Evolutionary conservation across 2,797 vertebrate genomes (phyloP), one percentile per base, ranked within the genome.

Genomic region (Mico argentatus): DNA sequence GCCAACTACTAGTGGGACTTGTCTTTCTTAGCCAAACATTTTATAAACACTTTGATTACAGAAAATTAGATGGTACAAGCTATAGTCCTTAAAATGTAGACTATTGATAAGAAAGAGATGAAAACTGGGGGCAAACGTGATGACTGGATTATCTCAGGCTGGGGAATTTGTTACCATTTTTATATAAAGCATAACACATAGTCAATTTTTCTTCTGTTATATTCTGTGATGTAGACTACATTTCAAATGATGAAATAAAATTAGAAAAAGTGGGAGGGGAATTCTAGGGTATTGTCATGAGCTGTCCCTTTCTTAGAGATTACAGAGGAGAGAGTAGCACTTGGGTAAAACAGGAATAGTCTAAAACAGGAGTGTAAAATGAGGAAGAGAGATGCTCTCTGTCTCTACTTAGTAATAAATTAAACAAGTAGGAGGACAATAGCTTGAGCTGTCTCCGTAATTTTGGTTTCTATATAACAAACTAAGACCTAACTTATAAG

Each of bases 21-120:
- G 5, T 44, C 33, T 9, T 76, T 76, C 92, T 70, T 76, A 82
- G 12, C 41, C 36, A 86, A 92, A 46, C 9, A 48, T 72, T 22
- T 81, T 50, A 81, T 79, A 79, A 88, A 84, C 50, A 79, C 11
- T 52, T 87, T 41, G 73, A 90, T 92, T 94, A 89, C 26, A 90
- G 19, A 89, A 82, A 92, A 59, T 13, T 81, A 44, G 44, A 39
- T 86, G 14, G 4, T 72, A 30, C 7, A 61, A 94, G 19, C 11
- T 81, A 64, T 50, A 72, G 8, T 48, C 10, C 57, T 39, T 88
- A 83, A 83, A 33, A 64, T 70, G 59, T 93, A n/a, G 20, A 91
- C 73, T 48, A 86, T 20, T 76, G 33, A 44, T 67, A 11, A 85
- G 17, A 52, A 83, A 93, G 36, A 77, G 36, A 77, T 6, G 36